phyloP scores from a whole-genome alignment of 2,797 vertebrate genomes.

The Alauda arvensis region DNA sequence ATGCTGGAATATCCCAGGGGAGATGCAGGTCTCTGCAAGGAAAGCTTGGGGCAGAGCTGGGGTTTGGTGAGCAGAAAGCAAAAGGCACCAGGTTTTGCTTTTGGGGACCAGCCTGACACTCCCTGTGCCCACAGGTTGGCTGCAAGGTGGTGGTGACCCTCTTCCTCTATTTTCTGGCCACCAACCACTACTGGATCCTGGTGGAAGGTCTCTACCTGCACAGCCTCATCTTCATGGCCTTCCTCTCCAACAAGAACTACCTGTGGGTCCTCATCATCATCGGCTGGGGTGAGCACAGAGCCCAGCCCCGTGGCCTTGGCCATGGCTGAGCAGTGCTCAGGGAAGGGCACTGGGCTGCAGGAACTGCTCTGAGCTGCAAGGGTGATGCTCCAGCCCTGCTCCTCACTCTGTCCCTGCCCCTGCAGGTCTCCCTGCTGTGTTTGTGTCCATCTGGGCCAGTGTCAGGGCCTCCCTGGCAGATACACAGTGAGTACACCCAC shows the following conservation, averaged over 20 bases:
- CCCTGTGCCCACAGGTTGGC: constrained; percentile 72
- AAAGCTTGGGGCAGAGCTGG: background rate
- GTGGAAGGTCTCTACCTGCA: constrained; percentile 92
- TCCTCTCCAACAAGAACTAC: constrained; percentile 89
- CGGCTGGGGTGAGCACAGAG: constrained; percentile 83
- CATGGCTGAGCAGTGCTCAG: accelerated
- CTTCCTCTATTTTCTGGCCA: constrained; percentile 91
- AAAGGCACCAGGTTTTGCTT: background rate
- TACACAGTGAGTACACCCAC: constrained; percentile 82
- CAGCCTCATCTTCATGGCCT: constrained; percentile 93
- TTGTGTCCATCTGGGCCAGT: constrained; percentile 89
- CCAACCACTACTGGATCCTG: constrained; percentile 93
- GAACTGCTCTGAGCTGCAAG: background rate
- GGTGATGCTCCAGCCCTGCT: background rate
- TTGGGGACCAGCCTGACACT: background rate
- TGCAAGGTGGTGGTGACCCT: constrained; percentile 88
- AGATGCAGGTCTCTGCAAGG: background rate
- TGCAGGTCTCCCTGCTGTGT: constrained; percentile 86
- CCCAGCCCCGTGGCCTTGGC: background rate
- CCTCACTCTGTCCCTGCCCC: background rate
- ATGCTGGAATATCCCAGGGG: background rate
- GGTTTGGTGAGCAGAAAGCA: background rate
- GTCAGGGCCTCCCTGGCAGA: constrained; percentile 87
- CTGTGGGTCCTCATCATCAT: constrained; percentile 89
- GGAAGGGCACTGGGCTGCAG: background rate